These are phyloP conservation scores for Charina bottae DNA, from an alignment of 2,113 vertebrate genomes.

Conservation along the genomic window DNA sequence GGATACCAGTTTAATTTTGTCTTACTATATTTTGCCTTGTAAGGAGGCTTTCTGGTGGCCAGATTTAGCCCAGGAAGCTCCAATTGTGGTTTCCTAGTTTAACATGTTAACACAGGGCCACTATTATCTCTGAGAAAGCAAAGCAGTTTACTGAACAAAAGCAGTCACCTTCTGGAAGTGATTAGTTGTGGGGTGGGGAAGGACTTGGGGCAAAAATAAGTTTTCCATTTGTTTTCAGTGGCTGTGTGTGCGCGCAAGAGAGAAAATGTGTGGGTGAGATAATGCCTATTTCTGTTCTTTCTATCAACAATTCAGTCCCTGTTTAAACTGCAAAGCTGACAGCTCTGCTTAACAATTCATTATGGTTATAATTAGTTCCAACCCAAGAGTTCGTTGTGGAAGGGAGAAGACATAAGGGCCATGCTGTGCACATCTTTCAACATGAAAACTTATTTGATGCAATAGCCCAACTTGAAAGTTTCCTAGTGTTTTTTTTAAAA, in stretches of 20 bases:
- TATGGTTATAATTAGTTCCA: slow-evolving; percentile 8
- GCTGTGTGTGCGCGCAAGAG: neutral
- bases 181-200: neutral
- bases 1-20: neutral
- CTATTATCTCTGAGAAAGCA: neutral
- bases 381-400: neutral
- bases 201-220: slow-evolving; percentile 12
- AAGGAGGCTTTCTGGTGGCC: neutral
- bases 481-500: neutral
- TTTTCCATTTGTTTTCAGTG: neutral
- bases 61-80: neutral
- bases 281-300: slow-evolving; percentile 15
- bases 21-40: neutral
- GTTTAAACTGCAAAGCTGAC: neutral
- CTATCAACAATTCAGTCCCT: slow-evolving; percentile 7
- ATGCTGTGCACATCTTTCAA: neutral
- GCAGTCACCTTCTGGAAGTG: neutral
- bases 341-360: neutral
- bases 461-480: slow-evolving; percentile 12
- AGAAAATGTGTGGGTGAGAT: neutral
- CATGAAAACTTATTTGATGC: slow-evolving; percentile 18
- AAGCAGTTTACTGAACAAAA: slow-evolving; percentile 2
- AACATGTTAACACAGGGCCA: neutral
- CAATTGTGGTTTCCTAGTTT: neutral
- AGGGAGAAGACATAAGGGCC: slow-evolving; percentile 22